Conservation (phyloP, 2,888 invertebrate species). For the Augiades crinisus region DNA sequence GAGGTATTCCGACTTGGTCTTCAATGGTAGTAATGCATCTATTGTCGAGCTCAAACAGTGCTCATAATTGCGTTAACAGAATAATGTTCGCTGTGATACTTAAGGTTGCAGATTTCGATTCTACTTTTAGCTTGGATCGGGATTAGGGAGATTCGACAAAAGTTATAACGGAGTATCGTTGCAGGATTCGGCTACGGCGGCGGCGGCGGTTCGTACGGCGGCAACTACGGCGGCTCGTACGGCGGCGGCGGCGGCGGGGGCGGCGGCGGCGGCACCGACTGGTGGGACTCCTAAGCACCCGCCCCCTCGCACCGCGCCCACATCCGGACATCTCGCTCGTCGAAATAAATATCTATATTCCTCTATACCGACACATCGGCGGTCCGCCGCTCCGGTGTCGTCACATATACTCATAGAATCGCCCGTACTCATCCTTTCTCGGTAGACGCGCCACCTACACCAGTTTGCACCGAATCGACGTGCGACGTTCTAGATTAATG, state of each 20-base stretch:
- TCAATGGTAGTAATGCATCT: no score
- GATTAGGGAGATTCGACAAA: no score
- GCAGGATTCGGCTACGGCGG: slow-evolving; percentile 66
- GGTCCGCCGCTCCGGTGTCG: not conserved
- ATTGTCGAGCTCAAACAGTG: no score
- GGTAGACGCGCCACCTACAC: slow-evolving; percentile 22
- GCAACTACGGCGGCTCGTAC: slow-evolving; percentile 73
- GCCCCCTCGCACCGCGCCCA: slow-evolving; percentile 27
- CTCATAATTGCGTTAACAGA: no score
- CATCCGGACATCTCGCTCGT: slow-evolving; percentile 14
- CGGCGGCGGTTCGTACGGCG: slow-evolving; percentile 67
- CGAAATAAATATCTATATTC: slow-evolving; percentile 10
- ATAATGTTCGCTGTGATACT: no score
- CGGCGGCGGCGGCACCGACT: slow-evolving; percentile 70
- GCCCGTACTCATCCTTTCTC: slow-evolving; percentile 14
- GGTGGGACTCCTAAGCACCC: slow-evolving; percentile 71
- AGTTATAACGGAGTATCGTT: not conserved
- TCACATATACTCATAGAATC: slow-evolving; percentile 17
- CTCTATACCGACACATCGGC: slow-evolving; percentile 11
- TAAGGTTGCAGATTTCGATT: no score
- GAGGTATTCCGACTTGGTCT: no score
- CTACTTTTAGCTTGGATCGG: no score
- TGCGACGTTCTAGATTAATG: slow-evolving; percentile 27
- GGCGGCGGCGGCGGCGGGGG: slow-evolving; percentile 72
- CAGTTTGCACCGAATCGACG: slow-evolving; percentile 38